Conservation (phyloP, 2,888 invertebrate species). For the Acanthococcus lagerstroemiae region DNA sequence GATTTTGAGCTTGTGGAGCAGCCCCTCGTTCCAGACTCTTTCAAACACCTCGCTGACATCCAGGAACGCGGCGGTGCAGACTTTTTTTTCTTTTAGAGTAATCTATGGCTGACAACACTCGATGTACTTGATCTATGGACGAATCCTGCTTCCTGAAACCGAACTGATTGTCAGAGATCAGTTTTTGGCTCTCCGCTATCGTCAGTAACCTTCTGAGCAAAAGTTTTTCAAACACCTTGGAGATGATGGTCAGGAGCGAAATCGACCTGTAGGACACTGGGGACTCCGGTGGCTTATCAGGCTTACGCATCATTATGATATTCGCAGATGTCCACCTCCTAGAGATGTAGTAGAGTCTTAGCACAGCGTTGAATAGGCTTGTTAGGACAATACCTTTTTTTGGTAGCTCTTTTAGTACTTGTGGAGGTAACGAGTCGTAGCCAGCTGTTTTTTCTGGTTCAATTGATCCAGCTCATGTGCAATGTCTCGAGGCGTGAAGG, state of each 20-base stretch:
- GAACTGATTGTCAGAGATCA: slow-evolving; percentile 37
- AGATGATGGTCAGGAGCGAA: slow-evolving; percentile 11
- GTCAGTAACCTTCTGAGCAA: slow-evolving; percentile 33
- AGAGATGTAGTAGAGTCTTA: slow-evolving; percentile 33
- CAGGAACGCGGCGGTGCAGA: slow-evolving; percentile 38
- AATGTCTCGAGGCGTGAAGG: no score
- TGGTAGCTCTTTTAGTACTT: not conserved
- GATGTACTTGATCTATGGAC: slow-evolving; percentile 37
- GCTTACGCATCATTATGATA: slow-evolving; percentile 36
- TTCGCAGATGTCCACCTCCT: slow-evolving; percentile 36
- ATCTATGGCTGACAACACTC: slow-evolving; percentile 36
- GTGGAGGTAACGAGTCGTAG: no score
- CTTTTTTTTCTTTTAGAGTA: slow-evolving; percentile 36
- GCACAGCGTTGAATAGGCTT: not conserved
- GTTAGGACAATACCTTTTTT: not conserved
- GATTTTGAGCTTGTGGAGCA: no score
- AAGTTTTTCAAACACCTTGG: slow-evolving; percentile 37
- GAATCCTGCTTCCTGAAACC: slow-evolving; percentile 38
- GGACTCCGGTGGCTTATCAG: slow-evolving; percentile 34
- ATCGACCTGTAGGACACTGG: slow-evolving; percentile 33
- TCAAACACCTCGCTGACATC: not conserved
- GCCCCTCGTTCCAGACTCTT: not conserved
- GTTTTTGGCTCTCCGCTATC: slow-evolving; percentile 26
- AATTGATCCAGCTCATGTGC: no score
- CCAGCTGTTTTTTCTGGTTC: no score